Evolutionary conservation across 2,888 invertebrate genomes (phyloP), one percentile per base, ranked within the genome.

Genomic region (Pediacus dermestoides): DNA sequence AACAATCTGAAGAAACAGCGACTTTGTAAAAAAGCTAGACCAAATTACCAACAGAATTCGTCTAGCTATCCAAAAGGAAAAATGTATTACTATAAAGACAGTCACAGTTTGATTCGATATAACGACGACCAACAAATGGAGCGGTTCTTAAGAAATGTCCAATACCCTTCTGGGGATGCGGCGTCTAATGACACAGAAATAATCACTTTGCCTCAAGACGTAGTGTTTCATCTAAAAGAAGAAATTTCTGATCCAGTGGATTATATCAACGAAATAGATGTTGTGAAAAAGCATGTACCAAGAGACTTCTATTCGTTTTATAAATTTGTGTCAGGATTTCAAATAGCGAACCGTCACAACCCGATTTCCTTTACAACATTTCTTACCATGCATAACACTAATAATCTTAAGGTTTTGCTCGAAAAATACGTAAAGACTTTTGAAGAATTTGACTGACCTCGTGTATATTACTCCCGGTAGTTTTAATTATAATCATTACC

Each of bases 301-400:
- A 38, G 27, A 14, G 57, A 56, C 30, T 59, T 63, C 32, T 50
- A 48, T 12, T 48, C 48, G 8, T 63, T 60, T 38, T 63, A 63
- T 30, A 51, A 50, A 35, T 63, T 50, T 34, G 60, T 62, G 1
- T 59, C 63, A 1, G 60, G 58, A 2, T 60, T 57, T 36, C 63
- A 63, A 39, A 61, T 63, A 31, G 38, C 53, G n/a, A 48, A 52
- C 11, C 47, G 57, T 15, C 51, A 60, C 18, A 40, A 42, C 7
- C 63, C 63, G 3, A 57, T 63, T 13, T 57, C 60, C n/a, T 60
- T 63, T 39, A 39, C 55, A 27, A 56, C 57, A 4, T 63, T 62
- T 44, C 40, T 63, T 15, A 54, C 53, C 3, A 53, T 62, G 50
- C 57, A 60, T 27, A 62, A 61, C 37, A 61, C 60, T 3, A 58